Conservation (phyloP, 1,140 invertebrate genomes). For the Schmidtea mediterranea region DNA sequence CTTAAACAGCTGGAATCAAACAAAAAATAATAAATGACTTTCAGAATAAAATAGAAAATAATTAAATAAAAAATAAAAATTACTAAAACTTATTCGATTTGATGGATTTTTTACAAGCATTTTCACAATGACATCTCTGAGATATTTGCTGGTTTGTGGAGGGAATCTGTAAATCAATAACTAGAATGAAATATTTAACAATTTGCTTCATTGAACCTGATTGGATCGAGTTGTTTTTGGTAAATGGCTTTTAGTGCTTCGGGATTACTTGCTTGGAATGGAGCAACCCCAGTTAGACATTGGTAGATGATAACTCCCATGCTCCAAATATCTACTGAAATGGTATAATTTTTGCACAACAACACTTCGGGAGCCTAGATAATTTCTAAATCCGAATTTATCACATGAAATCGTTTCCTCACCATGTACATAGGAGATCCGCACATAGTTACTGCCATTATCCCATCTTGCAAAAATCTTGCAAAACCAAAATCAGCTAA, state of each 20-base stretch:
- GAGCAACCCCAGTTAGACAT: slow-evolving; percentile 85
- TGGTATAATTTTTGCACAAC: slow-evolving; percentile 92
- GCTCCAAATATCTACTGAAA: slow-evolving; percentile 94
- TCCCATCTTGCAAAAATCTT: slow-evolving; percentile 79
- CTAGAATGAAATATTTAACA: slow-evolving; percentile 16
- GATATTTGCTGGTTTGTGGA: slow-evolving; percentile 54
- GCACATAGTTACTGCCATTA: slow-evolving; percentile 94
- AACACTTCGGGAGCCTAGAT: slow-evolving; percentile 99
- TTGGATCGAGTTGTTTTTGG: slow-evolving; percentile 44
- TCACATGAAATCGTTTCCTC: slow-evolving; percentile 14
- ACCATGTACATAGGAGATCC: slow-evolving; percentile 99
- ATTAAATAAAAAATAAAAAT: slow-evolving; percentile 7
- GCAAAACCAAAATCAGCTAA: slow-evolving; percentile 97
- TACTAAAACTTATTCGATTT: slow-evolving; percentile 65
- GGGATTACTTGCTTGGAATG: slow-evolving; percentile 89
- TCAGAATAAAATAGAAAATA: no score
- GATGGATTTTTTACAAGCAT: slow-evolving; percentile 51
- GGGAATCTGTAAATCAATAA: slow-evolving; percentile 44
- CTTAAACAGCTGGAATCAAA: no score
- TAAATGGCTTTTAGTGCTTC: slow-evolving; percentile 86
- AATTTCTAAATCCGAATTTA: no score
- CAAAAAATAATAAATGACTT: no score
- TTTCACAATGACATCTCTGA: slow-evolving; percentile 50
- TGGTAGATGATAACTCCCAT: slow-evolving; percentile 95
- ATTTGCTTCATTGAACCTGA: slow-evolving; percentile 75